A percentile compares a stretch with the other conserved stretches of the same genome.
Evolutionary conservation across 2,113 vertebrate species (phyloP).

Genomic region (Gopherus evgoodei): DNA sequence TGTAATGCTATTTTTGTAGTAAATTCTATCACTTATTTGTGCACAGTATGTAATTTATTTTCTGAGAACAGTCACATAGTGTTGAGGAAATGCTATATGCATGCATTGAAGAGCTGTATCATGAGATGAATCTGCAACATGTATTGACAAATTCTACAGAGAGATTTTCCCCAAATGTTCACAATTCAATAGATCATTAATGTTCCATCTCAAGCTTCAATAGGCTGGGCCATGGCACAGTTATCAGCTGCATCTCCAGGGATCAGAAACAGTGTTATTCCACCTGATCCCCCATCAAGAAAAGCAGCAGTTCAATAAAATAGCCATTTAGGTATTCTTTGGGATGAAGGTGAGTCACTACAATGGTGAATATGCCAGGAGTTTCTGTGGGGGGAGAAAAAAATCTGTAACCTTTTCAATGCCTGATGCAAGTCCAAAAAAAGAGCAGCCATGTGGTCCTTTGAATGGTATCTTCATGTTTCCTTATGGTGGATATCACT

Average conservation of each 20-base stretch:
- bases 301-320: conserved; percentile 8
- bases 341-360: background rate
- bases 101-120: background rate
- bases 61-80: background rate
- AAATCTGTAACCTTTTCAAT: background rate
- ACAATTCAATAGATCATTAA: background rate
- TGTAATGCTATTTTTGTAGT: background rate
- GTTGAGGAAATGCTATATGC: background rate
- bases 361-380: background rate
- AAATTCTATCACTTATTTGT: background rate
- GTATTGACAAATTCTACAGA: background rate
- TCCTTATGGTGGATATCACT: background rate
- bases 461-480: background rate
- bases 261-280: background rate
- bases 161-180: background rate
- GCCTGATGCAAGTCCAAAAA: background rate
- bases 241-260: conserved; percentile 12
- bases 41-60: background rate
- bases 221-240: background rate
- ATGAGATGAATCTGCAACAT: background rate
- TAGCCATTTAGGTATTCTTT: background rate
- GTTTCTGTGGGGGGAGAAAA: background rate
- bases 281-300: background rate
- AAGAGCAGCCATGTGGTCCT: background rate
- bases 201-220: background rate